Conservation (phyloP, 2,113 vertebrate species). For the Montifringilla adamsi region DNA sequence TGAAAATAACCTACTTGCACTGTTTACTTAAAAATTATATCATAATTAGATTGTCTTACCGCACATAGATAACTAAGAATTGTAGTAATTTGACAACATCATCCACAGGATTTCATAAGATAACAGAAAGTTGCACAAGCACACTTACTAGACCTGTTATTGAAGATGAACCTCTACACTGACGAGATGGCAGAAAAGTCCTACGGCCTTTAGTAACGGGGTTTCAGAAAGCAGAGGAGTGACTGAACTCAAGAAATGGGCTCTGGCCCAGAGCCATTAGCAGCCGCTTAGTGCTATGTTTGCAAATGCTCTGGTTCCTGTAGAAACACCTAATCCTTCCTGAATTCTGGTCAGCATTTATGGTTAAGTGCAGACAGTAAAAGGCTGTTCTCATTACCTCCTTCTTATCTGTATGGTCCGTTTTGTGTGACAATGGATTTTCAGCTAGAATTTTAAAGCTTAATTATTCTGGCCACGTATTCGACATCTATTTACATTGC, state of each 20-base stretch:
- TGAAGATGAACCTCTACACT: neutral
- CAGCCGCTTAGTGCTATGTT: slow-evolving; percentile 40
- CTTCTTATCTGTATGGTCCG: slow-evolving; percentile 3
- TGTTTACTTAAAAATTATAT: neutral
- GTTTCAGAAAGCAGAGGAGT: neutral
- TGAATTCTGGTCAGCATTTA: slow-evolving; percentile 31
- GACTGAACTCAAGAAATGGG: neutral
- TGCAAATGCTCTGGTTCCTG: slow-evolving; percentile 49
- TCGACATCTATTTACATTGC: neutral
- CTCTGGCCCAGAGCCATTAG: slow-evolving; percentile 12
- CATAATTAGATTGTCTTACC: neutral
- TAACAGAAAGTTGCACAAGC: neutral
- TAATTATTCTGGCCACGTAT: slow-evolving; percentile 10
- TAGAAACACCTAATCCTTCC: slow-evolving; percentile 63
- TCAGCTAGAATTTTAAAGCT: slow-evolving; percentile 7
- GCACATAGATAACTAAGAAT: neutral
- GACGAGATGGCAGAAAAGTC: neutral
- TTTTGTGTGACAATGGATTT: slow-evolving; percentile 56
- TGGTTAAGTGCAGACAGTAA: neutral
- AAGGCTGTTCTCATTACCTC: slow-evolving; percentile 9
- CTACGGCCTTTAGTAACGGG: neutral
- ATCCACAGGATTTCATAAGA: neutral
- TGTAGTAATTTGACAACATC: neutral
- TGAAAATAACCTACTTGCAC: neutral
- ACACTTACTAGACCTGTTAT: neutral